These are phyloP conservation scores for Drosophila leonis DNA, from an alignment of 2,888 invertebrate species.

Conservation along the genomic window DNA sequence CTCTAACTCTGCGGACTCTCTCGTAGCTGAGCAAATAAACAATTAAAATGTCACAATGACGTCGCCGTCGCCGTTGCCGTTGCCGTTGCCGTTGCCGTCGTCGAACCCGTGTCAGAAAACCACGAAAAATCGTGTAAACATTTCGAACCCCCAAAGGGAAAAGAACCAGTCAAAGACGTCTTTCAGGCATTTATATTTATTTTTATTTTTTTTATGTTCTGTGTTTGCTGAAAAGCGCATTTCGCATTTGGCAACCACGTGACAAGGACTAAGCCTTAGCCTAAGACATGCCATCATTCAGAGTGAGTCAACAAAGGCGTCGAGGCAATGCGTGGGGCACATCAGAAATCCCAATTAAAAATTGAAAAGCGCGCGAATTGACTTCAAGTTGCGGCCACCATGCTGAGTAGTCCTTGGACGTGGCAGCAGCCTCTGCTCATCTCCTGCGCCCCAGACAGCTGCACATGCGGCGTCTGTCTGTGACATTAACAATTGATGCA, in stretches of 20 bases:
- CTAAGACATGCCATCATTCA: constrained; percentile 49
- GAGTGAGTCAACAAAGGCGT: constrained; percentile 45
- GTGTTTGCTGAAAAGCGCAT: constrained; percentile 75
- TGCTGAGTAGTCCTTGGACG: constrained; percentile 47
- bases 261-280: constrained; percentile 50
- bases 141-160: constrained; percentile 58
- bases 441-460: constrained; percentile 38
- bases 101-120: constrained; percentile 80
- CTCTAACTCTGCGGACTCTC: constrained; percentile 7
- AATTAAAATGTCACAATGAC: constrained; percentile 82
- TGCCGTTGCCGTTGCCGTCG: constrained; percentile 62
- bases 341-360: constrained; percentile 77
- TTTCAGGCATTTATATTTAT: no score
- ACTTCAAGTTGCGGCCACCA: constrained; percentile 49
- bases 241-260: constrained; percentile 49
- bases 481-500: constrained; percentile 79
- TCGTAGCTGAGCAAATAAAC: constrained; percentile 70
- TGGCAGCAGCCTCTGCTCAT: constrained; percentile 28
- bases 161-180: constrained; percentile 11
- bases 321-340: constrained; percentile 5
- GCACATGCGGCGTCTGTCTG: constrained; percentile 63
- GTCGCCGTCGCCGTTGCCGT: constrained; percentile 59
- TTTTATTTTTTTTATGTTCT: constrained; percentile 14
- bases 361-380: constrained; percentile 73
- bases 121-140: constrained; percentile 74